phyloP scores from a whole-genome alignment of 2,797 vertebrate species.

The Gymnothorax javanicus region DNA sequence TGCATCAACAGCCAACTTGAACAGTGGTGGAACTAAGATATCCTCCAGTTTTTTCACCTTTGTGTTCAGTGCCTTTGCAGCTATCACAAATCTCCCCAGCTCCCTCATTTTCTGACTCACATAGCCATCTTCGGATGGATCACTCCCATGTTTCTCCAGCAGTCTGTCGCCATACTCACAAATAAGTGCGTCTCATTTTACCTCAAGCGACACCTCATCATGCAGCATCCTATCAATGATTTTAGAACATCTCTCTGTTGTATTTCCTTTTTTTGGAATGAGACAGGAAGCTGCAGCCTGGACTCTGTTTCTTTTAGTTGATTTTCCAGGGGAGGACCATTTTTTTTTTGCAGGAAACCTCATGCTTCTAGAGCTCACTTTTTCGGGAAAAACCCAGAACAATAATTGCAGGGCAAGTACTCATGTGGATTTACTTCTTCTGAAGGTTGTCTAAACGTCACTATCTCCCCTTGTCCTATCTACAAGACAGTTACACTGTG shows the following conservation, averaged over 20 bases:
- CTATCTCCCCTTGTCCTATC: neutral
- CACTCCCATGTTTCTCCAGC: conserved; percentile 2
- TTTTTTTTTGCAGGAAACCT: neutral
- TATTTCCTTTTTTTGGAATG: neutral
- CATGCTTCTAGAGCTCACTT: neutral
- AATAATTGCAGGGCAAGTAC: neutral
- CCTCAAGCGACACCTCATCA: neutral
- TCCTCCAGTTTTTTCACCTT: neutral
- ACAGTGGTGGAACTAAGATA: neutral
- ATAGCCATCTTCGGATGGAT: conserved; percentile 1
- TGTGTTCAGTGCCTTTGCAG: conserved; percentile 24
- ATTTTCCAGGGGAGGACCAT: neutral
- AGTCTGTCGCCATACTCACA: neutral
- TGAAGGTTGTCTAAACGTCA: neutral
- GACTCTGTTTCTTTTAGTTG: neutral
- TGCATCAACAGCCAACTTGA: neutral
- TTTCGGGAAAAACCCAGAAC: neutral
- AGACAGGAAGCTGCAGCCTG: neutral
- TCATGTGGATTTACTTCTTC: neutral
- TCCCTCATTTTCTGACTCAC: neutral
- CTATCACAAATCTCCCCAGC: conserved; percentile 27
- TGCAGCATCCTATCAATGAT: conserved; percentile 29
- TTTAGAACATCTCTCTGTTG: neutral
- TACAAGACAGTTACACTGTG: neutral
- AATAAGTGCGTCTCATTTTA: neutral